These are phyloP conservation scores for Latrodectus elegans DNA, from an alignment of 2,888 invertebrate genomes.

Conservation along the genomic window DNA sequence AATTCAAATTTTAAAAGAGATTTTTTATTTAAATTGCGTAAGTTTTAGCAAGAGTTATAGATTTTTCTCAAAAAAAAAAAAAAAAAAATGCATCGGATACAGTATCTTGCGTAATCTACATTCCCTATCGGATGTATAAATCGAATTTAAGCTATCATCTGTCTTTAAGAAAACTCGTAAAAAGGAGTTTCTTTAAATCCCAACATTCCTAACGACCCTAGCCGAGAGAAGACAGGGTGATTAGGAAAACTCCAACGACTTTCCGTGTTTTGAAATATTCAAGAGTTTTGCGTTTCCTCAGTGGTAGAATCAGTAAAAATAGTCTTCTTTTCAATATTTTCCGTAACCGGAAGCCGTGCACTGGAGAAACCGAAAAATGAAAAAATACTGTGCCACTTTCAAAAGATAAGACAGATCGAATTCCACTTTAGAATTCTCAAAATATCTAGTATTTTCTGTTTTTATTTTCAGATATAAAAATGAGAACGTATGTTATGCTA, in stretches of 20 bases:
- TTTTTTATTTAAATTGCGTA: too few relatives aligned
- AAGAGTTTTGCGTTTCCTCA: slow-evolving; percentile 13
- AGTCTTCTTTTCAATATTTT: not conserved
- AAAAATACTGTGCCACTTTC: too few relatives aligned
- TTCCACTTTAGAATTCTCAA: too few relatives aligned
- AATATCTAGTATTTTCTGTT: too few relatives aligned
- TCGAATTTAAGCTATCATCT: slow-evolving; percentile 37
- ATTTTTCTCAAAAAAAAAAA: too few relatives aligned
- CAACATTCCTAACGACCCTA: slow-evolving; percentile 29
- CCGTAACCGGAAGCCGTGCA: slow-evolving; percentile 85
- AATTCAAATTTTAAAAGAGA: too few relatives aligned
- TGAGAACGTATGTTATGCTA: too few relatives aligned
- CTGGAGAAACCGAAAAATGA: slow-evolving; percentile 80
- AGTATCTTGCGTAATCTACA: not conserved
- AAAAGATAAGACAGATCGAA: too few relatives aligned
- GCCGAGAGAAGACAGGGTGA: slow-evolving; percentile 20
- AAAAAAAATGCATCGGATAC: too few relatives aligned
- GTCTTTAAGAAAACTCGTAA: slow-evolving; percentile 27
- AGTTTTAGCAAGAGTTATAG: too few relatives aligned
- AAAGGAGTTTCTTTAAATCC: not conserved
- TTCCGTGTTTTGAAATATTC: slow-evolving; percentile 21
- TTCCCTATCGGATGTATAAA: slow-evolving; percentile 27
- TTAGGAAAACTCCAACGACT: not conserved
- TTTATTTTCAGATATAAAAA: too few relatives aligned
- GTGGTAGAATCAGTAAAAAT: not conserved